Conservation (phyloP, 2,113 vertebrate species). For the Balaenoptera acutorostrata region DNA sequence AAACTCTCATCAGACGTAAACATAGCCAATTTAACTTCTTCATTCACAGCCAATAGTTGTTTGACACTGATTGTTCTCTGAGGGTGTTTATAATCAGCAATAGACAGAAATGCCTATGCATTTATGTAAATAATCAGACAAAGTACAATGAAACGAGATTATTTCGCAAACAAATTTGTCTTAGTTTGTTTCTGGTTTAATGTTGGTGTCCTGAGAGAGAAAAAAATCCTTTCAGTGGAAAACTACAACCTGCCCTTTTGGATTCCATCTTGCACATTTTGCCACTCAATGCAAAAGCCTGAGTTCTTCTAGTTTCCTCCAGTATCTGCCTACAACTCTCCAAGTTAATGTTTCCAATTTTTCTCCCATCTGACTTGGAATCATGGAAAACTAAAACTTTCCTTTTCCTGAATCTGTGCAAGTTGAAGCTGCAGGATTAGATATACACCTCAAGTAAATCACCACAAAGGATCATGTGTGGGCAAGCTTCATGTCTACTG, state of each 20-base stretch:
- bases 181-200: neutral
- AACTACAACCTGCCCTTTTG: neutral
- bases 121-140: neutral
- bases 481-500: neutral
- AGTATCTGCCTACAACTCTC: neutral
- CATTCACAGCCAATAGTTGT: neutral
- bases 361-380: neutral
- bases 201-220: neutral
- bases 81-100: neutral
- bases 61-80: neutral
- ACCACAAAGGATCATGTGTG: neutral
- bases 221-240: neutral
- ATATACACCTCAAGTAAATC: neutral
- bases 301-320: neutral
- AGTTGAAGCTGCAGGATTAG: neutral
- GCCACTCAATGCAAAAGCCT: neutral
- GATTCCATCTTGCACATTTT: neutral
- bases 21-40: neutral
- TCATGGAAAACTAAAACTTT: neutral
- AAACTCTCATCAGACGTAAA: neutral
- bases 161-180: neutral
- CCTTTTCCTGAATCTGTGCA: neutral
- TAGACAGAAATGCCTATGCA: neutral
- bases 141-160: neutral
- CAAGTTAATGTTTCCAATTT: neutral